A percentile compares a stretch with the other conserved stretches of the same genome.
Evolutionary conservation across 2,797 vertebrate genomes (phyloP).

Genomic region (Malacoraja senta): DNA sequence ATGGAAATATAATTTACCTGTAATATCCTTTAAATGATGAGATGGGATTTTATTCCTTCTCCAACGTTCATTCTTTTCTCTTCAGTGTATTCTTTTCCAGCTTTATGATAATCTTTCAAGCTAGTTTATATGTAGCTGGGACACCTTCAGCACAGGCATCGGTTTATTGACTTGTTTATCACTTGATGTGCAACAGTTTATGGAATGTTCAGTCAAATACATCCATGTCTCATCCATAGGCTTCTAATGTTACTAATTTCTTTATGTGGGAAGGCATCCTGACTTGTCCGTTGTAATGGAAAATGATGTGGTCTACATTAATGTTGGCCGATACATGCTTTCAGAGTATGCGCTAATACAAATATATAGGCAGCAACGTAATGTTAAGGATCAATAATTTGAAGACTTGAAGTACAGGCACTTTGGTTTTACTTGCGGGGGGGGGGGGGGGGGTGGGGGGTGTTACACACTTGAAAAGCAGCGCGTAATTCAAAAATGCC

Average conservation of each 20-base stretch:
- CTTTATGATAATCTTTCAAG: not conserved
- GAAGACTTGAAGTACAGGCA: too few species aligned
- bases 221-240: not conserved
- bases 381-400: too few species aligned
- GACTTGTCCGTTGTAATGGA: not conserved
- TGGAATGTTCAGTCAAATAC: not conserved
- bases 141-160: not conserved
- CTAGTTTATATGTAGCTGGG: not conserved
- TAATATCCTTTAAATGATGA: not conserved
- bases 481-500: too few species aligned
- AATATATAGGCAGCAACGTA: too few species aligned
- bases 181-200: not conserved
- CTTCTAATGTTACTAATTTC: not conserved
- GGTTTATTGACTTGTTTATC: not conserved
- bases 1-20: not conserved
- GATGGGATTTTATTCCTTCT: not conserved
- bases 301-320: not conserved
- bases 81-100: not conserved
- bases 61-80: not conserved
- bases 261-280: not conserved
- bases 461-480: not conserved
- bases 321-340: not conserved
- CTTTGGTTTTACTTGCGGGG: too few species aligned
- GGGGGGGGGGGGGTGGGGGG: too few species aligned
- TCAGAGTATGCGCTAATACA: too few species aligned